Evolutionary conservation across 2,797 vertebrate genomes (phyloP), one percentile per base, ranked within the genome.

Genomic region (Macroramphosus scolopax): DNA sequence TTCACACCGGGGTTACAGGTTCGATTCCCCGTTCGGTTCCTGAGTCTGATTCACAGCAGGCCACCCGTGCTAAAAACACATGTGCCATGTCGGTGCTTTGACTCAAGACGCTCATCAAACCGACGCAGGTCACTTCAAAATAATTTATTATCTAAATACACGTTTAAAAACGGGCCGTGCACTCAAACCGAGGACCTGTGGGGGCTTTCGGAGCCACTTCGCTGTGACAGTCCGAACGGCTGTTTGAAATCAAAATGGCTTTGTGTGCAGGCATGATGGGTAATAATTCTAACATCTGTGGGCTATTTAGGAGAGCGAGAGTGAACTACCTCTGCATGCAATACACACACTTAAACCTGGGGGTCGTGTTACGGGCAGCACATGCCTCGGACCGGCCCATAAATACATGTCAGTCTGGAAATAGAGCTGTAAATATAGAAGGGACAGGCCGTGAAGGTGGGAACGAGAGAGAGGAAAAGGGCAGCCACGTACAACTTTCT

Each of bases 361-460:
- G 70, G 60, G 63, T 83, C 79, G 57, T 70, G 77, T 85, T 85
- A 78, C 81, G 25, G 50, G 72, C 41, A 46, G 35, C 44, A 13
- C 68, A 59, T 75, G 66, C 74, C 70, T 71, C 40, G 6, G 54
- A 59, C 61, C 37, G 4, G 64, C 66, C 72, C 77, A 67, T 87
- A 84, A 88, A 87, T 75, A 74, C 75, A 75, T 37, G 68, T 71
- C 65, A 41, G 65, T 67, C 87, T 77, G 57, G 59, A 89, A 88
- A 89, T 89, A 88, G 83, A 83, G 17, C 29, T 69, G 86, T 85
- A 90, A 88, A 86, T 86, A 86, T 88, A 88, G 82, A 72, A 17
- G 56, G 43, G 59, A 30, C 40, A 11, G 36, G 51, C 31, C 5
- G 31, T 6, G 39, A 54, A 71, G 72, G 74, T 78, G 69, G 78